These are phyloP conservation scores for Pyrgus malvae DNA, from an alignment of 2,888 invertebrate species.

Conservation along the genomic window DNA sequence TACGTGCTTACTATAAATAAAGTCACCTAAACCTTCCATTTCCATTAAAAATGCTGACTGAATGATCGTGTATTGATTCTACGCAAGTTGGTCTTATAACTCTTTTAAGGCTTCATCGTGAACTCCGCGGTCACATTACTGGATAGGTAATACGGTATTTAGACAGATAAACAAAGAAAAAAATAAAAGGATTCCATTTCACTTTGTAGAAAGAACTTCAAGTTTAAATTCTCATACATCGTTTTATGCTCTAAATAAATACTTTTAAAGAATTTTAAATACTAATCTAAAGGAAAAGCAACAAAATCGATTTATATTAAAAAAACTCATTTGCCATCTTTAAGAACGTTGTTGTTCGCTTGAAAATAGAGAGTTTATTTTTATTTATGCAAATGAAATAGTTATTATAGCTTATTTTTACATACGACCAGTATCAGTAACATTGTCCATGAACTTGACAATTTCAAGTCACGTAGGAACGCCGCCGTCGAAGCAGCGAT, in stretches of 20 bases:
- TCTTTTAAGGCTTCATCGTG: conserved; percentile 5
- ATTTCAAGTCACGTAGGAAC: conserved; percentile 18
- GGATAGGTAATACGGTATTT: conserved; percentile 1
- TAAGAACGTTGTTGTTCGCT: no score
- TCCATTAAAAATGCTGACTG: not conserved
- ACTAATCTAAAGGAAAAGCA: no score
- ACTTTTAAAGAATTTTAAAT: no score
- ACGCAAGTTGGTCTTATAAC: conserved; percentile 1
- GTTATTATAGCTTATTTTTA: not conserved
- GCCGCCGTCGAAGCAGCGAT: conserved; percentile 17
- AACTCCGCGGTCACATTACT: conserved; percentile 4
- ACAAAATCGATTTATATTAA: no score
- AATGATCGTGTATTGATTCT: conserved; percentile 13
- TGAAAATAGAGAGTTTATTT: no score
- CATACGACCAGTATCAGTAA: not conserved
- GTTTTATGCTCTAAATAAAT: no score
- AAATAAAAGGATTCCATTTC: not conserved
- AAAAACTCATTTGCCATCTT: no score
- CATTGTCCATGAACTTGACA: conserved; percentile 20
- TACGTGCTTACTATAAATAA: no score
- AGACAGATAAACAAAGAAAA: no score
- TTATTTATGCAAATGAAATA: no score
- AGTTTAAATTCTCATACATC: no score
- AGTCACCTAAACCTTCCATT: not conserved
- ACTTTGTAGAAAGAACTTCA: no score